phyloP scores from a whole-genome alignment of 2,113 vertebrate species.

The Todiramphus saurophagus region DNA sequence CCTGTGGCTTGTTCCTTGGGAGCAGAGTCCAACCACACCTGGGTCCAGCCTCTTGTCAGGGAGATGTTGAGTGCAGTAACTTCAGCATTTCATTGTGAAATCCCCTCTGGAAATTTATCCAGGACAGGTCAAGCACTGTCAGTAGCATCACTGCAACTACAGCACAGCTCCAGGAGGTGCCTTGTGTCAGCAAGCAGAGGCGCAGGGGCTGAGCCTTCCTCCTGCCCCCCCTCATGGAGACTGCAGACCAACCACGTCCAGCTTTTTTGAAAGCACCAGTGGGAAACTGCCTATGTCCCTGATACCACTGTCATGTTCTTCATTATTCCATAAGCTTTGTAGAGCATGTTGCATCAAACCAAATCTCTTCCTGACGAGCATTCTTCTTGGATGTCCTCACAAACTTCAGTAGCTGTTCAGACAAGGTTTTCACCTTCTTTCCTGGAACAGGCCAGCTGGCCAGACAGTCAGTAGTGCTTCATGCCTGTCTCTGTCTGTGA shows the following conservation, averaged over 20 bases:
- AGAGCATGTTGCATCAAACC: background rate
- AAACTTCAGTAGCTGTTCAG: background rate
- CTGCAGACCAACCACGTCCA: background rate
- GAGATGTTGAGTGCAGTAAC: too few species aligned
- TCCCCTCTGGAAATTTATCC: background rate
- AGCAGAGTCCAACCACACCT: too few species aligned
- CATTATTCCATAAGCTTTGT: background rate
- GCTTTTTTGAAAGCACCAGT: too few species aligned
- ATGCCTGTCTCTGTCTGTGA: background rate
- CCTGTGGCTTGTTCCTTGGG: too few species aligned
- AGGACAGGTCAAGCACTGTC: background rate
- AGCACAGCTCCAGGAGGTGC: rapidly evolving
- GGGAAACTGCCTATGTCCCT: background rate
- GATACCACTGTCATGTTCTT: background rate
- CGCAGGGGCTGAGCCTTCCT: background rate
- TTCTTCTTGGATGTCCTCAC: background rate
- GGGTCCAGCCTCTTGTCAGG: too few species aligned
- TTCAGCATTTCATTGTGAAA: background rate
- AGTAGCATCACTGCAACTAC: rapidly evolving
- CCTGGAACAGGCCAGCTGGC: background rate
- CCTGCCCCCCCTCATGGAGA: background rate
- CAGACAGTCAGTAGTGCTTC: background rate
- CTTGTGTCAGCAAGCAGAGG: background rate
- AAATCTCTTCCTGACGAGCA: background rate
- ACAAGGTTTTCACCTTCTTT: background rate